Conservation (phyloP, 2,113 vertebrate species). For the Tragelaphus strepsiceros region DNA sequence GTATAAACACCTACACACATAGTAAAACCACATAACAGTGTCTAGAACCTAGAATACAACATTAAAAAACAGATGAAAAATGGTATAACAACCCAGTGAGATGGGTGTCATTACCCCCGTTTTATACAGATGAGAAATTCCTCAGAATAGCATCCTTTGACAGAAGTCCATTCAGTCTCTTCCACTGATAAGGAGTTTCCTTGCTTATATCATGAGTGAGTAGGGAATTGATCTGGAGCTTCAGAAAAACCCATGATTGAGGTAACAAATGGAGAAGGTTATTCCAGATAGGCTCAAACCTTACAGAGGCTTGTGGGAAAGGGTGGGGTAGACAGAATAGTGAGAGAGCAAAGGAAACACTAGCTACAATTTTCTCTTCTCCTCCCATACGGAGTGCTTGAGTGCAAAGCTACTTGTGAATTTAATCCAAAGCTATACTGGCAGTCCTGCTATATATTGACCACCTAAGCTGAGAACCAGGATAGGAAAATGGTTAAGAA, state of each 20-base stretch:
- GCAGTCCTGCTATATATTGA: neutral
- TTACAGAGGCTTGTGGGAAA: neutral
- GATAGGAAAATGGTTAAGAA: neutral
- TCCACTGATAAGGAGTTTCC: neutral
- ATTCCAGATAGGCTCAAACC: neutral
- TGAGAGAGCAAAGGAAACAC: neutral
- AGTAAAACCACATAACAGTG: neutral
- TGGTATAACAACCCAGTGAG: neutral
- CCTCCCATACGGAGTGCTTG: neutral
- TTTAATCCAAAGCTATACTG: neutral
- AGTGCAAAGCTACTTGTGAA: neutral
- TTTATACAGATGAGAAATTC: neutral
- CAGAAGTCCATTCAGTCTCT: neutral
- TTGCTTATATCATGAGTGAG: neutral
- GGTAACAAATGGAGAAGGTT: neutral
- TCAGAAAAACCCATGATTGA: neutral
- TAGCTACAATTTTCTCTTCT: neutral
- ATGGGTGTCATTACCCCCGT: neutral
- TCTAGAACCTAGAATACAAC: neutral
- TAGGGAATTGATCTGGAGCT: neutral
- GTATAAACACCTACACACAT: neutral
- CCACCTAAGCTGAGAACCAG: neutral
- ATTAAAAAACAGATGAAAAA: neutral
- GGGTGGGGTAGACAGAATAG: neutral
- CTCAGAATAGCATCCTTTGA: neutral